Evolutionary conservation across 2,797 vertebrate species (phyloP).

Genomic region (Alectoris magna): DNA sequence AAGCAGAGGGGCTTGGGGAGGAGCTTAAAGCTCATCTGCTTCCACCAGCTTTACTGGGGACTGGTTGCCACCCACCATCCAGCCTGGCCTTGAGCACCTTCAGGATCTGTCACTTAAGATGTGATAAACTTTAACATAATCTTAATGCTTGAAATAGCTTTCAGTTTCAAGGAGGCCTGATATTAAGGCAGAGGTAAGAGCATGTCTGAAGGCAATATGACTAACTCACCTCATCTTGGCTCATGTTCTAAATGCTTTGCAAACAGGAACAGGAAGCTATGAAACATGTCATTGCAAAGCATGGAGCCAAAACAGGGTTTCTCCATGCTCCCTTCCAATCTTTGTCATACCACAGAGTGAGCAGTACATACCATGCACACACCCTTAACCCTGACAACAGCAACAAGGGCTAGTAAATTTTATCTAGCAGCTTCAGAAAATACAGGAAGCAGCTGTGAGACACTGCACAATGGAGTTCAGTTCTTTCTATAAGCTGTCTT

Average conservation of each 20-base stretch:
- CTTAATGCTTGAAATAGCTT: neutral
- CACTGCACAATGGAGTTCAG: neutral
- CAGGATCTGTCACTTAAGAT: neutral
- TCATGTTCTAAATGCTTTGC: neutral
- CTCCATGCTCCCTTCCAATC: too few species aligned
- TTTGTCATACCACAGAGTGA: too few species aligned
- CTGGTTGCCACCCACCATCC: neutral
- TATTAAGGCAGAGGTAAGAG: neutral
- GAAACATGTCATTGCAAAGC: too few species aligned
- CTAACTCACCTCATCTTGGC: neutral
- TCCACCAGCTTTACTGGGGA: neutral
- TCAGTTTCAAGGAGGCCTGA: neutral
- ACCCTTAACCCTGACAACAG: too few species aligned
- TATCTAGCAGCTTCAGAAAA: too few species aligned
- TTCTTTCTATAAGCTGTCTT: neutral
- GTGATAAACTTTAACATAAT: neutral
- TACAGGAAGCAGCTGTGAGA: too few species aligned
- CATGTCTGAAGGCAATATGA: too few species aligned
- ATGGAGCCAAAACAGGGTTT: too few species aligned
- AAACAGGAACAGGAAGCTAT: neutral
- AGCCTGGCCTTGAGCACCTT: neutral
- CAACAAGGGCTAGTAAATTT: too few species aligned
- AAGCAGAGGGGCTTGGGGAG: neutral
- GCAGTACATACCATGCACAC: neutral
- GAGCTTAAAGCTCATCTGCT: neutral